Evolutionary conservation across 2,113 vertebrate species (phyloP).

Genomic region (Lophura nycthemera): DNA sequence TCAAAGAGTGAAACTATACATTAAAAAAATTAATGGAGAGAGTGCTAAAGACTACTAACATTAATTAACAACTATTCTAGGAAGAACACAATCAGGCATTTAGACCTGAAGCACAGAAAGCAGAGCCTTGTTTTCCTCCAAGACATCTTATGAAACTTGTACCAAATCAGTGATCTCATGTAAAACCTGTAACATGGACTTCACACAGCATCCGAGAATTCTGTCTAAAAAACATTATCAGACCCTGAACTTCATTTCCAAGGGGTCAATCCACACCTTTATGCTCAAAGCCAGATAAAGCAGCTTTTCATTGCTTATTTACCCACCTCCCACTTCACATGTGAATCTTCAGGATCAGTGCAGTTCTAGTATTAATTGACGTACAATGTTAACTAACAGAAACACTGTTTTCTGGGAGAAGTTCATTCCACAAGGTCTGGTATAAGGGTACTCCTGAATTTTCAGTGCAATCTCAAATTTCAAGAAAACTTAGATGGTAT

Average conservation of each 20-base stretch:
- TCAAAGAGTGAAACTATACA: not conserved
- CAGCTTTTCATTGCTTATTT: not conserved
- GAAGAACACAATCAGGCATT: not conserved
- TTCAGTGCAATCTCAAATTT: not conserved
- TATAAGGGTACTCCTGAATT: not conserved
- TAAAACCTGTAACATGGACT: not conserved
- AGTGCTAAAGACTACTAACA: accelerated
- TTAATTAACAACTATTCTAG: not conserved
- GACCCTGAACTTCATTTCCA: not conserved
- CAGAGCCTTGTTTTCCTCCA: not conserved
- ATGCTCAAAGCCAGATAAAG: not conserved
- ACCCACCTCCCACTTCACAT: not conserved
- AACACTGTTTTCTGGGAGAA: not conserved
- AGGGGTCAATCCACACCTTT: not conserved
- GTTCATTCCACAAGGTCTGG: not conserved
- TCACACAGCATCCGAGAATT: not conserved
- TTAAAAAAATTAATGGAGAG: not conserved
- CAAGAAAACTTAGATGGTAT: not conserved
- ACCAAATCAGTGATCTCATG: not conserved
- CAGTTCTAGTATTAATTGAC: not conserved
- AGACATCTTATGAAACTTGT: not conserved
- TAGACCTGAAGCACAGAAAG: not conserved
- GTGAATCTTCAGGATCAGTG: not conserved
- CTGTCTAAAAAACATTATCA: not conserved
- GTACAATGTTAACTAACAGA: not conserved